Percentiles rank a stretch among this genome's conserved stretches.
Evolutionary conservation across 2,888 invertebrate genomes (phyloP).

Genomic region (Rambutsinella grinnellia): DNA sequence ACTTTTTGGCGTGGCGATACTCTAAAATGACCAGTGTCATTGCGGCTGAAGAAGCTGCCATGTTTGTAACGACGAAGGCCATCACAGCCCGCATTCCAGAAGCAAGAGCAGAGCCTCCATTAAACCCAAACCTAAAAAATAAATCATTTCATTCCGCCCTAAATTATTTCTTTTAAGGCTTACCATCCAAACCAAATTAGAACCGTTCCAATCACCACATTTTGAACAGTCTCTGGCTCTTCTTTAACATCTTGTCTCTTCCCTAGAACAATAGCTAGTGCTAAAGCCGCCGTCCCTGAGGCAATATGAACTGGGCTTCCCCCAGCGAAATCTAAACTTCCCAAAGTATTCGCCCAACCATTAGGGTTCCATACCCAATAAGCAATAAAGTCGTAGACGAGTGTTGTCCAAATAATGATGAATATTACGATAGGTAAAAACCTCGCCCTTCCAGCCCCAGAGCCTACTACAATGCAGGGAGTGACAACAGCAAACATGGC

Average conservation of each 20-base stretch:
- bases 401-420: conserved; percentile 62
- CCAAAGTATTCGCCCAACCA: conserved; percentile 49
- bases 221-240: conserved; percentile 49
- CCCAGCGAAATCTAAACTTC: conserved; percentile 63
- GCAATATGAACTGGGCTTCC: conserved; percentile 48
- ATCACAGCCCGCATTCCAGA: conserved; percentile 54
- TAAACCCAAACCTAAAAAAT: conserved; percentile 56
- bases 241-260: conserved; percentile 38
- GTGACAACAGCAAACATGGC: conserved; percentile 63
- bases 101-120: conserved; percentile 56
- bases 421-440: conserved; percentile 59
- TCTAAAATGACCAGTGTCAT: conserved; percentile 62
- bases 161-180: no score
- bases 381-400: conserved; percentile 61
- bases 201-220: conserved; percentile 49
- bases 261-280: conserved; percentile 50
- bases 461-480: conserved; percentile 55
- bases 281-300: conserved; percentile 48
- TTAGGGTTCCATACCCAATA: conserved; percentile 62
- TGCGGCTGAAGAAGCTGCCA: conserved; percentile 60
- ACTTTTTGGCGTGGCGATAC: conserved; percentile 58
- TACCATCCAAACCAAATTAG: no score
- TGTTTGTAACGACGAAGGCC: conserved; percentile 55
- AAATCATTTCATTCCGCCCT: neutral
- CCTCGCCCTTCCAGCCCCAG: conserved; percentile 59